Percentiles rank a stretch among this genome's conserved stretches.
These are phyloP conservation scores for Ophthalmolycus amberensis DNA, from an alignment of 2,113 vertebrate genomes.

Conservation along the genomic window DNA sequence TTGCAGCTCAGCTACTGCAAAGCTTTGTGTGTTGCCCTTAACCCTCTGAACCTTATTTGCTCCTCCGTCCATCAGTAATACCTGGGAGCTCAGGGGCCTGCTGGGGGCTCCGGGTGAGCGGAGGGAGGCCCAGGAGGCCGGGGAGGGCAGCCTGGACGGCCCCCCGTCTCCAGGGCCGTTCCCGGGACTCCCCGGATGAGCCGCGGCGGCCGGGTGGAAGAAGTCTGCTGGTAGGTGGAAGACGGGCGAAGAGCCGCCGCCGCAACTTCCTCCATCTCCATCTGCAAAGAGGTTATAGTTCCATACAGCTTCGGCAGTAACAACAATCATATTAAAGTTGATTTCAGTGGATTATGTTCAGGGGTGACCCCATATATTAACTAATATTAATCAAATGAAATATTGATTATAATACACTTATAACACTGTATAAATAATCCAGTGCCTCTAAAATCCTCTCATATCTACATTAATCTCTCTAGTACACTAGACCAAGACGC, in stretches of 20 bases:
- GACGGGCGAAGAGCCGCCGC: slow-evolving; percentile 61
- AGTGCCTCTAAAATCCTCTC: no score
- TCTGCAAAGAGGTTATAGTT: slow-evolving; percentile 45
- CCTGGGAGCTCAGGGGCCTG: slow-evolving; percentile 88
- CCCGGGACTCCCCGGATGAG: slow-evolving; percentile 72
- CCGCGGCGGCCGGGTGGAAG: slow-evolving; percentile 89
- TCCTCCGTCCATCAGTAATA: no score
- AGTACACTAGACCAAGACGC: no score
- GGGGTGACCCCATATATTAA: no score
- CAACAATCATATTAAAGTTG: background rate
- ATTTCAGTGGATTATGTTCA: no score
- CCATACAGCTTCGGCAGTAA: background rate
- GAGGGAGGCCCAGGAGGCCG: slow-evolving; percentile 92
- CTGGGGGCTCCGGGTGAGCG: slow-evolving; percentile 88
- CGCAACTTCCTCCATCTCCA: slow-evolving; percentile 30
- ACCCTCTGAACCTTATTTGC: no score
- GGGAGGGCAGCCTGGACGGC: slow-evolving; percentile 85
- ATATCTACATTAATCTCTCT: no score
- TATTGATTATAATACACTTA: no score
- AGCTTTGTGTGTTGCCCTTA: no score
- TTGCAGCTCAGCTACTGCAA: background rate
- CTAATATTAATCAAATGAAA: no score
- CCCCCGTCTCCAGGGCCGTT: slow-evolving; percentile 50
- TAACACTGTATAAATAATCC: no score
- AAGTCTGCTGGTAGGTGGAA: slow-evolving; percentile 89